Percentiles rank a stretch among this genome's conserved stretches.
phyloP scores from a whole-genome alignment of 2,888 invertebrate genomes.

The Diloba caeruleocephala region DNA sequence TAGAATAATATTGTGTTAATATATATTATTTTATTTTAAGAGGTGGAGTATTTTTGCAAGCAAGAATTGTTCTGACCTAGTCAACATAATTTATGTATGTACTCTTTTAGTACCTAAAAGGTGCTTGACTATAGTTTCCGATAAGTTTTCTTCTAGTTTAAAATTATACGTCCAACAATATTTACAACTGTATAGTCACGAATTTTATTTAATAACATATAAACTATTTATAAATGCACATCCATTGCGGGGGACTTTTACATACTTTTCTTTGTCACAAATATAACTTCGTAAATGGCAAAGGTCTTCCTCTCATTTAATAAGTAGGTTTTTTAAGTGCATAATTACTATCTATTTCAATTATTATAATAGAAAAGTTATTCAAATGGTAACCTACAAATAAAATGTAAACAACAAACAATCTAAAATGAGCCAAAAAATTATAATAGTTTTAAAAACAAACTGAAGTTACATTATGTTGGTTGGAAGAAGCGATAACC shows the following conservation, averaged over 20 bases:
- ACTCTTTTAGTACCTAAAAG: slow-evolving; percentile 43
- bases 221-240: slow-evolving; percentile 54
- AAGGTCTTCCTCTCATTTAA: slow-evolving; percentile 56
- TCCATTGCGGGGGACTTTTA: slow-evolving; percentile 48
- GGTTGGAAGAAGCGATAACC: neutral
- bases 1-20: slow-evolving; percentile 12
- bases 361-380: slow-evolving; percentile 45
- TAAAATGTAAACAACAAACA: slow-evolving; percentile 41
- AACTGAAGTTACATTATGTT: slow-evolving; percentile 37
- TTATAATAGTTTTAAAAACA: slow-evolving; percentile 27
- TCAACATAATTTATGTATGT: slow-evolving; percentile 39
- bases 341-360: slow-evolving; percentile 56
- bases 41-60: slow-evolving; percentile 45
- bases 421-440: slow-evolving; percentile 45
- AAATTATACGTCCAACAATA: slow-evolving; percentile 63
- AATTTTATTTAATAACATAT: slow-evolving; percentile 42
- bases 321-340: slow-evolving; percentile 53
- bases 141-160: slow-evolving; percentile 39
- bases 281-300: slow-evolving; percentile 35
- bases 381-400: slow-evolving; percentile 43
- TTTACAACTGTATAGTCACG: slow-evolving; percentile 59
- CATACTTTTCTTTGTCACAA: slow-evolving; percentile 47
- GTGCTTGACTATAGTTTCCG: slow-evolving; percentile 40
- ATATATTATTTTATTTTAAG: neutral
- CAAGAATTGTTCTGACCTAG: slow-evolving; percentile 50